Base-by-base conservation (phyloP, 2,113 vertebrate genomes). In the Mirza zaza region DNA sequence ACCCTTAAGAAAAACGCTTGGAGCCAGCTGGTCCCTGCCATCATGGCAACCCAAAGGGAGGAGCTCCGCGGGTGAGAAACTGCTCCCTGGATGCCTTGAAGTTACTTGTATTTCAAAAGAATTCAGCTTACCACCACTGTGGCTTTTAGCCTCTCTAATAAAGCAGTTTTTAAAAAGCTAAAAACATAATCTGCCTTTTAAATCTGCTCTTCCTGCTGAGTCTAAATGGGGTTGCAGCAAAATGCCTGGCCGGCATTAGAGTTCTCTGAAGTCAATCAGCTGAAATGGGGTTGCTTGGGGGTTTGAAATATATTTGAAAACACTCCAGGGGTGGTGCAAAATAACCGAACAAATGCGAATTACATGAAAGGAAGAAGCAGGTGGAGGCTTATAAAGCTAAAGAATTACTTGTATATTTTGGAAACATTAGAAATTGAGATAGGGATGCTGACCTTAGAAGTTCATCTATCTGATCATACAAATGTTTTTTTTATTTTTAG, bases 131-230 rank as follows among this genome's bases (percentile, higher is more conserved):
- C 97, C 94, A 95, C 97, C 87, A 97, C 96, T 85, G 95, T 90
- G 97, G 86, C 97, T 97, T 97, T 98, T 97, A 97, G 95, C 96
- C 84, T 97, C 88, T 96, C 95, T 98, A 98, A 97, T 98, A 98
- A 98, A 96, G 96, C 97, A 97, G 94, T 97, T 97, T 98, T 98
- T 95, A 94, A 95, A 97, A 97, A 97, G 96, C 97, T 98, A 96
- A 97, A 97, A 96, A 97, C 68, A 42, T 97, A 97, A 98, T 97
- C 98, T 97, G 97, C 97, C 97, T 98, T 98, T 98, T 97, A 98
- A 98, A 98, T 98, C 97, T 97, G 52, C 67, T 97, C 95, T 96
- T 95, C 98, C 97, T 94, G 97, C 98, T 96, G 97, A 95, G 97
- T 63, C 95, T 98, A 97, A 97, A 98, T 97, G 94, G 96, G 97